Conservation (phyloP, 2,113 vertebrate genomes). For the Sylvietta virens region DNA sequence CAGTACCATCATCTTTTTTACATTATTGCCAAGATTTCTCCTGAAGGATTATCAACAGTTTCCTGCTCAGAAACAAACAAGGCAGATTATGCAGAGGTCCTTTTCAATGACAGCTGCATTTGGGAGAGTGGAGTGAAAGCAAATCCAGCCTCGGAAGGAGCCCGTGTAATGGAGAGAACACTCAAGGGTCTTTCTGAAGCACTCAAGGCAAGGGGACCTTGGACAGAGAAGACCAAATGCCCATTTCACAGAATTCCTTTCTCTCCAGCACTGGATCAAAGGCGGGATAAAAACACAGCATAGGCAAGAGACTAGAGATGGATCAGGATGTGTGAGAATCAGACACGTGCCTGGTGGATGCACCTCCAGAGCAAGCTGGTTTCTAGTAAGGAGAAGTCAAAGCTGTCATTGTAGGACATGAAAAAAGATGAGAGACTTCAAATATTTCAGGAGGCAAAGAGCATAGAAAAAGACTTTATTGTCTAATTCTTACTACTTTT, state of each 20-base stretch:
- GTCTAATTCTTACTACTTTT: no score
- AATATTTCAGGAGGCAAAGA: no score
- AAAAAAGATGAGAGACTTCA: no score
- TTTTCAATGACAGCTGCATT: neutral
- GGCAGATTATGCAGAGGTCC: neutral
- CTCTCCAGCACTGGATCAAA: neutral
- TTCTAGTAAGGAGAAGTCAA: neutral
- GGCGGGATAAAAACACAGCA: neutral
- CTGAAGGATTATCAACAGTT: neutral
- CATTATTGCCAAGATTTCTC: neutral
- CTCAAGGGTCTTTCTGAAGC: accelerated
- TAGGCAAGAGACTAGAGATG: neutral
- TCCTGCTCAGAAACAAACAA: neutral
- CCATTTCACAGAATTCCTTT: neutral
- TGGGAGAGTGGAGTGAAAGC: neutral
- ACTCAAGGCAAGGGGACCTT: neutral
- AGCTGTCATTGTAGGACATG: no score
- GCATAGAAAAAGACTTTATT: no score
- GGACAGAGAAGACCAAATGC: neutral
- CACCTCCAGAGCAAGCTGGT: accelerated
- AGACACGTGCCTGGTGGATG: neutral
- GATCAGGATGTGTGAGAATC: neutral
- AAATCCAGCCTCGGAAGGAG: neutral
- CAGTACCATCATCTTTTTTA: neutral
- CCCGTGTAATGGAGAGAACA: accelerated